Base-by-base conservation (phyloP, 2,797 vertebrate genomes). In the Malurus leucopterus region DNA sequence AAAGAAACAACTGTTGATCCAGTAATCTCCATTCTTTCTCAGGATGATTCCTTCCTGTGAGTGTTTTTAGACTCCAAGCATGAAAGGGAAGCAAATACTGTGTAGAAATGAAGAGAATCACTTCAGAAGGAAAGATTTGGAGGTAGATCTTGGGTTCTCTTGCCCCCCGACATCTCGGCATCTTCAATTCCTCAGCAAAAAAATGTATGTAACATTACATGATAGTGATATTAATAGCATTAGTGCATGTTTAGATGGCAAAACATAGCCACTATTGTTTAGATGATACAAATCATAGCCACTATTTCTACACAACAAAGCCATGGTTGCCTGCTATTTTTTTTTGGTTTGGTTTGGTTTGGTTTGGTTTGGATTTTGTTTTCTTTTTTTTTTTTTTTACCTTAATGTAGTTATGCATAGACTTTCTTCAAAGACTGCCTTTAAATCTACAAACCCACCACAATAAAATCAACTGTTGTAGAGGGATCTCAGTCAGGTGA, bases 391-490 rank as follows among this genome's bases (percentile, higher is more conserved):
- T 18, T 64, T 23, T 23, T 46, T 63, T 47, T 26, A 51, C 12
- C 36, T 65, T 23, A 30, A 50, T 43, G 43, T 62, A 75, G 23
- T 11, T 64, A 34, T 57, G 34, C 17, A 40, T 41, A 79, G 14
- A 49, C 34, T 80, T 92, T 77, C 51, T 76, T 84, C 18, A 58
- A 82, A 82, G 32, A 23, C 32, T 79, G 71, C 64, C 61, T 92
- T 90, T 73, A 64, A 76, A 86, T 79, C 64, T 86, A 71, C 23
- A 90, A 86, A 91, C 17, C 26, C 21, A 64, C 29, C 62, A 77
- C 62, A 88, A 84, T 49, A 73, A 90, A 88, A 88, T 84, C 78
- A 90, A 86, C 65, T 73, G n/a, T n/a, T n/a, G n/a, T n/a, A n/a
- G n/a, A n/a, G n/a, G n/a, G n/a, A n/a, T n/a, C n/a, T n/a, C n/a